phyloP scores from a whole-genome alignment of 1,140 invertebrate genomes.

The Mylabris phalerata region DNA sequence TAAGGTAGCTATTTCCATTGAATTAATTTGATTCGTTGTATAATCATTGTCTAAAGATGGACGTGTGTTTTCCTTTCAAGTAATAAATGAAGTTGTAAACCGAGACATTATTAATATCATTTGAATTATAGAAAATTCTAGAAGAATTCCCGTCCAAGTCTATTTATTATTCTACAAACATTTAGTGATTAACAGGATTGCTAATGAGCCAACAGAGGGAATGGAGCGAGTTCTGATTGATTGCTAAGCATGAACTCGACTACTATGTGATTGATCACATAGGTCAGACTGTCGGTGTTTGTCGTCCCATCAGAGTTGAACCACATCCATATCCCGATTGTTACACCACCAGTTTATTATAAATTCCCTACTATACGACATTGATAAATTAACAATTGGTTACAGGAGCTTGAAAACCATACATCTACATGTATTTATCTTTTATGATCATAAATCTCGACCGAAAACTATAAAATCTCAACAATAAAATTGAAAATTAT shows the following conservation, averaged over 20 bases:
- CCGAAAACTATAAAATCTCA: not conserved
- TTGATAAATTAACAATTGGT: constrained; percentile 27
- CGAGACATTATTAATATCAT: too few relatives aligned
- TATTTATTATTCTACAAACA: too few relatives aligned
- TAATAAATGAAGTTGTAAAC: too few relatives aligned
- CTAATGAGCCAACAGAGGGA: constrained; percentile 21
- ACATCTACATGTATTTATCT: constrained; percentile 1
- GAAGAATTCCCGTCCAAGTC: too few relatives aligned
- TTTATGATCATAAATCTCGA: not conserved
- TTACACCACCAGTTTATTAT: constrained; percentile 21
- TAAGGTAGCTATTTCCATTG: too few relatives aligned
- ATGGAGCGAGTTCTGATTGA: constrained; percentile 25
- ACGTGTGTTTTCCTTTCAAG: too few relatives aligned
- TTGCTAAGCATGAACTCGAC: constrained; percentile 21
- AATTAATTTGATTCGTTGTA: too few relatives aligned
- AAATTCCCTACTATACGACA: constrained; percentile 22
- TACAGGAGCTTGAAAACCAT: constrained; percentile 16
- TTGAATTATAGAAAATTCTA: too few relatives aligned
- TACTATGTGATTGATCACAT: constrained; percentile 25
- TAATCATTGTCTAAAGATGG: too few relatives aligned
- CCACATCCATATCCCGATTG: constrained; percentile 20
- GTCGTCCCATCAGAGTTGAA: constrained; percentile 9
- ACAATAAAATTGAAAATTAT: not conserved
- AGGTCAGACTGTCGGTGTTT: not conserved
- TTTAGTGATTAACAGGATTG: constrained; percentile 14